Percentiles rank a stretch among this genome's conserved stretches.
Conservation (phyloP, 1,140 invertebrate genomes). For the Leptopilina boulardi region DNA sequence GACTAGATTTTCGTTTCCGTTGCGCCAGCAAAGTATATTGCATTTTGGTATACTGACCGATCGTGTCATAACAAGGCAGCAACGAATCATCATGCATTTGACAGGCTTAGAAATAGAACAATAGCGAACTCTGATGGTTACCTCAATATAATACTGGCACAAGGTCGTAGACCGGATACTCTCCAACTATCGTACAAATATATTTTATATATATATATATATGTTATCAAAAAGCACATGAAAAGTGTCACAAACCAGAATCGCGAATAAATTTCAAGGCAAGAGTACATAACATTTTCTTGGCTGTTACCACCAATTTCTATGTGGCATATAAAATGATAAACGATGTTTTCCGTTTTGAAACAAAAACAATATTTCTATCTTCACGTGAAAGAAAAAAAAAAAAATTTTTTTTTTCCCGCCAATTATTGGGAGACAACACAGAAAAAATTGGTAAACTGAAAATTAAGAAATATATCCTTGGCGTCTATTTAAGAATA, state of each 20-base stretch:
- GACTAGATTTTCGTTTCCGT: not conserved
- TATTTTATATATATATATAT: no score
- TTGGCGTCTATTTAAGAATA: no score
- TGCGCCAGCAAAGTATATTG: not conserved
- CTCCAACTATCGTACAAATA: not conserved
- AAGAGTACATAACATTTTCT: conserved; percentile 24
- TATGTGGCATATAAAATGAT: no score
- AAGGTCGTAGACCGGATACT: conserved; percentile 37
- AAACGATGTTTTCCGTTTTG: no score
- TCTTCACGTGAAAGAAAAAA: no score
- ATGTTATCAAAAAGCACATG: not conserved
- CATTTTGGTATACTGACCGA: not conserved
- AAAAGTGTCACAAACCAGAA: conserved; percentile 26
- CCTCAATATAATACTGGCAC: conserved; percentile 32
- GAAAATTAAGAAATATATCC: no score
- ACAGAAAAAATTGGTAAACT: no score
- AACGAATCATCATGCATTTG: conserved; percentile 5
- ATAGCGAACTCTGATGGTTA: conserved; percentile 19
- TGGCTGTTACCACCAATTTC: not conserved
- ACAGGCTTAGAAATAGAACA: conserved; percentile 39
- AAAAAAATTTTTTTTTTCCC: no score
- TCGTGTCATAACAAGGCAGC: not conserved
- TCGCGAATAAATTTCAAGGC: conserved; percentile 20
- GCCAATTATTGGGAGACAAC: no score
- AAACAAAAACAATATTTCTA: no score